Base-by-base conservation (phyloP, 35 echinoderm and acorn worm genomes). In the Holothuria glaberrima region DNA sequence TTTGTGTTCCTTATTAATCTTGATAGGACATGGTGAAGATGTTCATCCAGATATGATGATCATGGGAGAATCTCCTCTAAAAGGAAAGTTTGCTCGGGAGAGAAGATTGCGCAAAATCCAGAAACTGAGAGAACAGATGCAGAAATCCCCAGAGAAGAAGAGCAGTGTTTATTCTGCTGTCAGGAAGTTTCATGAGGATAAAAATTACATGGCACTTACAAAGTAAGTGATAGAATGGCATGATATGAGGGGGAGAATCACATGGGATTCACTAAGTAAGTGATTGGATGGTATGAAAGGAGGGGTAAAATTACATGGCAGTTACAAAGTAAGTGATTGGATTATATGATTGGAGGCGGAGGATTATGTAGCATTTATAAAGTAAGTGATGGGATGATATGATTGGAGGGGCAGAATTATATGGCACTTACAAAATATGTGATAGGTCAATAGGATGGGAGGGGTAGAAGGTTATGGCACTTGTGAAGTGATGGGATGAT, bases 161-260 rank as follows among this genome's bases (percentile, higher is more conserved):
- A 99, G 97, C 89, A 99, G 97, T 86, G 97, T 99, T 44, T 95
- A 95, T 86, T 99, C 97, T 7, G 97, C 97, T 29, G 93, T 94
- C 20, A 82, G 91, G 59, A 83, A 94, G 19, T 99, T 91, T 74
- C 93, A 99, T 91, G 97, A 99, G 45, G 97, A 99, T 66, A 99
- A 94, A 66, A 99, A 99, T 82, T 94, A 89, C 76, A 97, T 97
- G 95, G 95, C 95, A 72, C 72, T 97, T 5, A 94, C 92, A 19
- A 97, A 79, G 95, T 97, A 94, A 36, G 80, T 27, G 7, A 38
- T 75, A 4, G 36, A 7, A 41, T 41, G 7, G 7, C 7, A 7
- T 41, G 12, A 65, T 65, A 7, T 41, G 36, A 41, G 36, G 36
- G 2, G 36, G 2, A 7, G 36, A 7, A 41, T 41, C 36, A 41